Base-by-base conservation (phyloP, 37 sponge, comb jelly and placozoan genomes). In the Oopsacas minuta region DNA sequence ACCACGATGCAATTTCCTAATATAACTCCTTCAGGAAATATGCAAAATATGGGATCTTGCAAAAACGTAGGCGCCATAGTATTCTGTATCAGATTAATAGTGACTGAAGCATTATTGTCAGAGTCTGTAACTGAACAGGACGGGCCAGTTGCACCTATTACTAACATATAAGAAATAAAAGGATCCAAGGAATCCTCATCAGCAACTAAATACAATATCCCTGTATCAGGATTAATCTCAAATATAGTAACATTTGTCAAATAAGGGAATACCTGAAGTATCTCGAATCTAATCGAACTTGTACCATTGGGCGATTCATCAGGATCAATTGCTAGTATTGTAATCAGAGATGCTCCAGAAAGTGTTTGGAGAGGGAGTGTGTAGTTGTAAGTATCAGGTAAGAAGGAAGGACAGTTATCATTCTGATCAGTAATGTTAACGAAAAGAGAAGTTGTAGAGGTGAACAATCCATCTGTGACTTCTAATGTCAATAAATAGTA, bases 391-490 rank as follows among this genome's bases (percentile, higher is more conserved):
- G 30, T 3, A 61, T 61, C 30, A 20, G 75, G 75, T 32, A 61
- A 20, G 75, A 61, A 61, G 5, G 22, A 32, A 25, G 75, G 75
- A 34, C 75, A 61, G 22, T 61, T 61, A 12, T 61, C 75, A n/a
- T 61, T 61, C 75, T 61, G 75, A 61, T 61, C 75, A 32, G 75
- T 61, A 12, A 61, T 12, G 30, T 61, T 61, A 61, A 61, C 28
- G 22, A 61, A 61, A 61, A 61, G 75, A 12, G 75, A 61, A 61
- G 75, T 61, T 20, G 75, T 61, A 32, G 75, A 61, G 30, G 22
- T 61, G 22, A 61, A 12, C 30, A 61, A 61, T 61, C 75, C 75
- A 61, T 61, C 75, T 5, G 17, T 25, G 28, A 61, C 75, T 61
- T 25, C 75, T 25, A 61, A n/a, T 20, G 7, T 10, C 7, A 61